Evolutionary conservation across 37 sponge, comb jelly and placozoan genomes (phyloP).

Genomic region (Spongilla lacustris): DNA sequence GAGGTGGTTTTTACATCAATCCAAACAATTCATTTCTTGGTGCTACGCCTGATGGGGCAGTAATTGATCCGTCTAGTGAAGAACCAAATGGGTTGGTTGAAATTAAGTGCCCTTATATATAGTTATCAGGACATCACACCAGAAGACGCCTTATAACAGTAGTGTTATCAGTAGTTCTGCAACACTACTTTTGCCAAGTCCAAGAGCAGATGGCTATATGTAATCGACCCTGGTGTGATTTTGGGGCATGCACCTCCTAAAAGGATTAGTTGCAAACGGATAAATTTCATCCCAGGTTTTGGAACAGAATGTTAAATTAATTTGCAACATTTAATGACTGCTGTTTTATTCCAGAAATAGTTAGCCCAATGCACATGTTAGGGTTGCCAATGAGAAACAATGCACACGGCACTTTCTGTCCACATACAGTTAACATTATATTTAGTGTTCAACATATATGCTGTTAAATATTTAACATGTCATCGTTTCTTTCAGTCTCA

Average conservation of each 20-base stretch:
- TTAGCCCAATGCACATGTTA: conserved; percentile 7
- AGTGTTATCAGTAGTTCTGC: too few species aligned
- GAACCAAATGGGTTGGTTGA: conserved; percentile 27
- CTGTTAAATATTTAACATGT: neutral
- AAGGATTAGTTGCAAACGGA: conserved; percentile 18
- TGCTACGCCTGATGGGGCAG: conserved; percentile 48
- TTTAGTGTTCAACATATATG: neutral
- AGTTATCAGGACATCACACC: conserved; percentile 24
- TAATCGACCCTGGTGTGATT: conserved; percentile 46
- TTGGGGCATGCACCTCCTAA: conserved; percentile 21
- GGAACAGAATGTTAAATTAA: conserved; percentile 4
- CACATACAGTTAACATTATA: neutral
- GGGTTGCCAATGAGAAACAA: conserved; percentile 22
- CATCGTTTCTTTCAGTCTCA: neutral
- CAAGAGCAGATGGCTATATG: conserved; percentile 50
- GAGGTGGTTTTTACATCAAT: conserved; percentile 29
- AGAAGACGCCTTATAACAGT: conserved; percentile 8
- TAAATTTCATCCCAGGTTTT: conserved; percentile 12
- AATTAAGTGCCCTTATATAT: conserved; percentile 53
- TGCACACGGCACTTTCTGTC: too few species aligned
- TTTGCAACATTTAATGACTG: conserved; percentile 8
- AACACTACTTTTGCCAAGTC: conserved; percentile 26
- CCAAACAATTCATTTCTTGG: conserved; percentile 33
- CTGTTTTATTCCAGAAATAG: conserved; percentile 27
- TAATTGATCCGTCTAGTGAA: conserved; percentile 21